Percentiles rank a stretch among this genome's conserved stretches.
phyloP scores from a whole-genome alignment of 2,888 invertebrate genomes.

The Pristionchus fissidentatus region DNA sequence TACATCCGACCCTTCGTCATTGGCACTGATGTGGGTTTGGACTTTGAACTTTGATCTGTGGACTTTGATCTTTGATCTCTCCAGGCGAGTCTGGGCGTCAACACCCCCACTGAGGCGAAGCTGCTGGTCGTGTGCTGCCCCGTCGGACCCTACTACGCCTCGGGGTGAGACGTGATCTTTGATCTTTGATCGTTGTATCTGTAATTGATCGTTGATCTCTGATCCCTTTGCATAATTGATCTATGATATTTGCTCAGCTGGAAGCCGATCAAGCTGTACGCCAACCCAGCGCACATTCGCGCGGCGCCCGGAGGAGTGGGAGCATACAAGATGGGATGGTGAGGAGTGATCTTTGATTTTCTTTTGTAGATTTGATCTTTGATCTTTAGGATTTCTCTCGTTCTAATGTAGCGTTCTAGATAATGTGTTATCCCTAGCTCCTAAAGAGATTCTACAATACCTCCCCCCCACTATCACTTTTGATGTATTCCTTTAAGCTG shows the following conservation, averaged over 20 bases:
- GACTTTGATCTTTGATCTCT: constrained; percentile 55
- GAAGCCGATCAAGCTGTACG: constrained; percentile 87
- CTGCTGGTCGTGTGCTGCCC: constrained; percentile 91
- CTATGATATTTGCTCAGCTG: constrained; percentile 73
- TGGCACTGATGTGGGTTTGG: constrained; percentile 88
- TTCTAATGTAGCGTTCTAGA: too few species aligned
- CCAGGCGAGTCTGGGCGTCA: constrained; percentile 92
- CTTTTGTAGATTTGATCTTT: background rate
- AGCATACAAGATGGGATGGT: constrained; percentile 91
- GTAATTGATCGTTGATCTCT: background rate
- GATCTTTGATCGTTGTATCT: background rate
- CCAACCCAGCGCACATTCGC: constrained; percentile 86
- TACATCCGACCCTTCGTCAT: constrained; percentile 95
- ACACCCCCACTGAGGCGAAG: constrained; percentile 86
- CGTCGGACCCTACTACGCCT: constrained; percentile 90
- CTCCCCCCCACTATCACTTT: too few species aligned
- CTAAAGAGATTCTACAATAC: too few species aligned
- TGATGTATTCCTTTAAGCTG: too few species aligned
- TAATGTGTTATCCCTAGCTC: too few species aligned
- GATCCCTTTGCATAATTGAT: background rate
- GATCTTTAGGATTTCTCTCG: background rate
- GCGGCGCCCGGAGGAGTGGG: constrained; percentile 91
- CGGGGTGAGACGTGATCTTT: background rate
- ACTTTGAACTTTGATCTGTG: constrained; percentile 76
- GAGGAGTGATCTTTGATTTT: constrained; percentile 75